Evolutionary conservation across 1,140 invertebrate genomes (phyloP), one percentile per base, ranked within the genome.

Genomic region (Aphaenogaster floridana): DNA sequence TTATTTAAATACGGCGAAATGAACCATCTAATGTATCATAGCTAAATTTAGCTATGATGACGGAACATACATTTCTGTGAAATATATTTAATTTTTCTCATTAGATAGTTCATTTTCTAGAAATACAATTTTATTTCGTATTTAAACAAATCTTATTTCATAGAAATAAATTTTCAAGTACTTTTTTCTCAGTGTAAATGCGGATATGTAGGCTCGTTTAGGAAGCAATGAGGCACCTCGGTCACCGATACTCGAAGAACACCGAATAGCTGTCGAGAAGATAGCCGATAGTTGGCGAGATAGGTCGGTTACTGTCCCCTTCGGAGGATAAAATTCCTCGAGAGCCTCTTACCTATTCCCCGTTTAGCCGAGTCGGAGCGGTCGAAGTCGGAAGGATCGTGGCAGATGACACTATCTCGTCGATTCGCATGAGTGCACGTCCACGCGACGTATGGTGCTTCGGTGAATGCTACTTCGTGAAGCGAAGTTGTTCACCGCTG

Each of bases 381-480:
- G 6, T 7, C 28, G 59, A 0, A 48, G 50, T 80, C 48, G 61
- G 45, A 39, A 84, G 45, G 57, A 74, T 81, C 74, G 63, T 28
- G 17, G 39, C 63, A 39, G 50, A 86, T 83, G 87, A 86, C 87
- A 50, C 48, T 74, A 86, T 77, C 63, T 86, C 13, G 52, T 59
- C 50, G 88, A 90, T 84, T 86, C 83, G 88, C 83, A 87, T 84
- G 87, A 90, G 68, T 48, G 69, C 86, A n/a, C 72, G 79, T 45
- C n/a, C 15, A 52, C 54, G 74, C 74, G 71, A 76, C 69, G 69
- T 84, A 63, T 39, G 54, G 57, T 42, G 74, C 21, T 7, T 79
- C 15, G 59, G 34, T 48, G 48, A 54, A 39, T 36, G 59, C 34
- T 28, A 63, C 13, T 81, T 34, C 34, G 28, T 59, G 45, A 28